Conservation (phyloP, 2,113 vertebrate genomes). For the Brienomyrus brachyistius region DNA sequence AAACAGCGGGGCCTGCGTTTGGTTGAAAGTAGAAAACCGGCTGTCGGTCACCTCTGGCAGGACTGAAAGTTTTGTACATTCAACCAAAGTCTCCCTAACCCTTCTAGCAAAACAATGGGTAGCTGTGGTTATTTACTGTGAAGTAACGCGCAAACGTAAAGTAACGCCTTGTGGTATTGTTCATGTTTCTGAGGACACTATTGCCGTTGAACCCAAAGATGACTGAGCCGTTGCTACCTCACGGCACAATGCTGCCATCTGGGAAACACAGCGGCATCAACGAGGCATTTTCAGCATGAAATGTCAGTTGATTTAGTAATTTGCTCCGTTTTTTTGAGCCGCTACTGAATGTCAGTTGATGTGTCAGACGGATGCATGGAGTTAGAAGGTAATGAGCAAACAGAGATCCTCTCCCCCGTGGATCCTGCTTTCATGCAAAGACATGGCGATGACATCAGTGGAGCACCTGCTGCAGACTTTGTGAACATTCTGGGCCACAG, state of each 20-base stretch:
- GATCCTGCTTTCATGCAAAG: neutral
- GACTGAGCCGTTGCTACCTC: neutral
- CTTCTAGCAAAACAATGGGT: neutral
- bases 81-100: neutral
- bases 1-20: neutral
- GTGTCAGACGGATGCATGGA: conserved; percentile 37
- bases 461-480: neutral
- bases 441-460: neutral
- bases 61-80: neutral
- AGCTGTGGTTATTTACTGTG: neutral
- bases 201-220: neutral
- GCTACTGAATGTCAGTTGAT: conserved; percentile 34
- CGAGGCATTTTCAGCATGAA: conserved; percentile 46
- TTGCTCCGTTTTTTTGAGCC: conserved; percentile 33
- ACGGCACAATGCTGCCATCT: neutral
- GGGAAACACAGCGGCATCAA: conserved; percentile 50
- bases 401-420: neutral
- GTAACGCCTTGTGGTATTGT: neutral
- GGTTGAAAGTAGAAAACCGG: neutral
- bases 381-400: conserved; percentile 17
- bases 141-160: neutral
- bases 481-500: neutral
- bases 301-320: conserved; percentile 36
- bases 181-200: neutral
- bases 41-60: neutral